Evolutionary conservation across 2,888 invertebrate genomes (phyloP), one percentile per base, ranked within the genome.

Genomic region (Athrips mouffetella): DNA sequence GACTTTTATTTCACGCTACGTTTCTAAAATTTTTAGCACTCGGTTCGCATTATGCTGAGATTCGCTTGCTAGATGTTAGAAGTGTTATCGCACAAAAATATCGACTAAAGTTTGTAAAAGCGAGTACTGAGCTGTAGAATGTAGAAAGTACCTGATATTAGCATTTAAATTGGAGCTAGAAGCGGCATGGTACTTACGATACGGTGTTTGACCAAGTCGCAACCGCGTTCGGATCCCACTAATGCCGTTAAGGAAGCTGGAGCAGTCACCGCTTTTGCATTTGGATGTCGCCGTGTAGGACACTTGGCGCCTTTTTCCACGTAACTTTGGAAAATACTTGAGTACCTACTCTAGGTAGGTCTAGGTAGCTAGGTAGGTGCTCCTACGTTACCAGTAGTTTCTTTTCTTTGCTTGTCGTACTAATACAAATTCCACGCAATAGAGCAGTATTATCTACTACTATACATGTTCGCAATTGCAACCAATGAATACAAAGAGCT

Each of bases 161-260:
- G 70, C 82, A 83, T 83, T 74, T 78, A 80, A 75, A 80, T 79
- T 71, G 73, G 59, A 59, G 54, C 51, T 55, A 57, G 60, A 56
- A 51, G 47, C 49, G 23, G 46, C 50, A 50, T 48, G 55, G 62
- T 53, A 50, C 58, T 50, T 55, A 57, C 53, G 55, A 53, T 50
- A 52, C 41, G 42, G 23, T 41, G 46, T 50, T 52, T 50, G 49
- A 51, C 51, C 49, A 48, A 51, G 51, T 51, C 50, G 39, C 52
- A 11, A 35, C 35, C 48, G 33, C 20, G 44, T n/a, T 45, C 42
- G 11, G 44, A 48, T 48, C 48, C 39, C 25, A 46, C 41, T 45
- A 45, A 41, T 41, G 44, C 31, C n/a, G 44, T 30, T 29, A 44
- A 21, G 31, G 31, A 31, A 31, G 30, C 44, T 10, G n/a, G 11